These are phyloP conservation scores for Diorhabda sublineata DNA, from an alignment of 1,140 invertebrate genomes.

Conservation along the genomic window DNA sequence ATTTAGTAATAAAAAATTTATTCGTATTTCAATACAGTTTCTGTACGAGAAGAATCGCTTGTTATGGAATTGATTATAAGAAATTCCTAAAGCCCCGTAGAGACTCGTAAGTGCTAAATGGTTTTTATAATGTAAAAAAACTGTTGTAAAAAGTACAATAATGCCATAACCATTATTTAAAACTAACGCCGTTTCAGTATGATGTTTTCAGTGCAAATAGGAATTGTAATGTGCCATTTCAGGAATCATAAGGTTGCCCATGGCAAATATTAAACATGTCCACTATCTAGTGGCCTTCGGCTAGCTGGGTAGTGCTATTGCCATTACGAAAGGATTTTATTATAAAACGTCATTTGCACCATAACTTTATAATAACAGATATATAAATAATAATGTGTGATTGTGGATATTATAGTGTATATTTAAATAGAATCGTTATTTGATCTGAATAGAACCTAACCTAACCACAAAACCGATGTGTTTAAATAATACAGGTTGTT, in stretches of 20 bases:
- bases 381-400: too few relatives aligned
- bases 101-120: background rate
- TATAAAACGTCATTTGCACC: background rate
- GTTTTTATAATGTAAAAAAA: background rate
- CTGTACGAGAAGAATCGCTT: too few relatives aligned
- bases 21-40: too few relatives aligned
- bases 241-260: background rate
- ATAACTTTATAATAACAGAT: background rate
- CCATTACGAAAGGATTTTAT: background rate
- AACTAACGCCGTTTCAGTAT: background rate
- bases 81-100: background rate
- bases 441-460: too few relatives aligned
- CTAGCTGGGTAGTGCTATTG: background rate
- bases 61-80: too few relatives aligned
- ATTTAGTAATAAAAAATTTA: too few relatives aligned
- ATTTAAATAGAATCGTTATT: too few relatives aligned
- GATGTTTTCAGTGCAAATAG: background rate
- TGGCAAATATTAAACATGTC: constrained; percentile 1
- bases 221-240: background rate
- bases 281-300: background rate
- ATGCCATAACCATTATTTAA: background rate
- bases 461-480: too few relatives aligned
- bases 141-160: background rate
- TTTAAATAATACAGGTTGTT: too few relatives aligned
- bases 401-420: too few relatives aligned